A percentile compares a stretch with the other conserved stretches of the same genome.
These are phyloP conservation scores for Steinernema feltiae DNA, from an alignment of 1,140 invertebrate genomes.

Conservation along the genomic window DNA sequence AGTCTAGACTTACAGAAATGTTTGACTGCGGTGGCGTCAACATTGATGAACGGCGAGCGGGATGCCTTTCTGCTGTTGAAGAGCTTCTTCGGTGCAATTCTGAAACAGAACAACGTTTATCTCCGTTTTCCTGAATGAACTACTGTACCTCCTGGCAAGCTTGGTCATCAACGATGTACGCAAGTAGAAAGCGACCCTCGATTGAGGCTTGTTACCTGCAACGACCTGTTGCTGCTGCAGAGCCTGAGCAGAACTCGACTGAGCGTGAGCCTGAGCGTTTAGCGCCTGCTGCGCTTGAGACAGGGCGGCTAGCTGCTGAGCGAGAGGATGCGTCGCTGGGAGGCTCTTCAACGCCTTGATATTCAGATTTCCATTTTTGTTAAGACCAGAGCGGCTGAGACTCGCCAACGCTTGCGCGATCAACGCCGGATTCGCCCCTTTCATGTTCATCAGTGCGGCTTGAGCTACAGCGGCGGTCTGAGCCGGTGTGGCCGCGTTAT, in stretches of 20 bases:
- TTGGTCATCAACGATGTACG: conserved; percentile 22
- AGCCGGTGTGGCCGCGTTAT: conserved; percentile 10
- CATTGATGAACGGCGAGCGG: conserved; percentile 29
- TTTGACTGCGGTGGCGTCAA: conserved; percentile 33
- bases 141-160: conserved; percentile 45
- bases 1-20: conserved; percentile 34
- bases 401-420: background rate
- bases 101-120: conserved; percentile 23
- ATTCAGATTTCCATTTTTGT: background rate
- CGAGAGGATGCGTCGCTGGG: conserved; percentile 15
- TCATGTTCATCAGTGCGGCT: conserved; percentile 2
- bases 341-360: background rate
- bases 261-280: background rate
- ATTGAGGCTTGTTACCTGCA: background rate
- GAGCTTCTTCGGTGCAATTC: conserved; percentile 37
- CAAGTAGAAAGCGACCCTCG: conserved; percentile 9
- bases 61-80: conserved; percentile 48
- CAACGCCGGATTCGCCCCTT: background rate
- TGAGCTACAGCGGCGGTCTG: conserved; percentile 3
- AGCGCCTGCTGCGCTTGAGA: background rate
- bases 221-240: background rate
- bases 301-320: conserved; percentile 8
- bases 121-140: conserved; percentile 6
- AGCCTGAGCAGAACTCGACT: background rate
- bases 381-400: background rate